Evolutionary conservation across 2,888 invertebrate species (phyloP), one percentile per base, ranked within the genome.

Genomic region (Chymomyza amoena): DNA sequence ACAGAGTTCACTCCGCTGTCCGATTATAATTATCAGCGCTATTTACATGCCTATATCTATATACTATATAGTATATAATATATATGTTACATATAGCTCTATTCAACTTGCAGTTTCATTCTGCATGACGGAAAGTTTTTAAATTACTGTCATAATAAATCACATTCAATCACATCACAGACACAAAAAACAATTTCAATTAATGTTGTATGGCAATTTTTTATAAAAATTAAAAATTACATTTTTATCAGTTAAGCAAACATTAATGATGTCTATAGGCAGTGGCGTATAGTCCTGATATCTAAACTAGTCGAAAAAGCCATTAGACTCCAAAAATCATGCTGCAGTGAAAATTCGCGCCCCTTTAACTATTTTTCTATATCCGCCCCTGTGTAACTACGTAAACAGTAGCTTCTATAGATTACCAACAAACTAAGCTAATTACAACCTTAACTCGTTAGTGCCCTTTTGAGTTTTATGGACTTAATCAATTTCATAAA

Each of bases 101-200:
- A 68, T 39, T 56, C 36, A 51, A 39, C 28, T 32, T 57, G 60
- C 50, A 70, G 66, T 69, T 56, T 70, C 76, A 71, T 50, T n/a
- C 54, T 18, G 36, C 28, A 13, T 36, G 70, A 68, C 73, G 88
- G 84, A 83, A 80, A 78, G 50, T 69, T 82, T 82, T 67, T 45
- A 51, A 57, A 28, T 64, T 63, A 65, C 70, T 74, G 64, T 59
- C 62, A 64, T 70, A 70, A 79, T 87, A 81, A 84, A 87, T 87
- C 86, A 76, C 63, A 25, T 20, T 20, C 66, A 50, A 39, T 6
- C 28, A 51, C 13, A 36, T 65, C 25, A 28, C 28, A 6, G 32
- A 25, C 2, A 32, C 32, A 32, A 57, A 39, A 50, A 68, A 66
- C 64, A 75, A 82, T 75, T 72, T 4, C 9, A 45, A 45, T 45